Evolutionary conservation across 53 echinoderm and acorn worm genomes (phyloP).

Genomic region (Echinarachnius parma): DNA sequence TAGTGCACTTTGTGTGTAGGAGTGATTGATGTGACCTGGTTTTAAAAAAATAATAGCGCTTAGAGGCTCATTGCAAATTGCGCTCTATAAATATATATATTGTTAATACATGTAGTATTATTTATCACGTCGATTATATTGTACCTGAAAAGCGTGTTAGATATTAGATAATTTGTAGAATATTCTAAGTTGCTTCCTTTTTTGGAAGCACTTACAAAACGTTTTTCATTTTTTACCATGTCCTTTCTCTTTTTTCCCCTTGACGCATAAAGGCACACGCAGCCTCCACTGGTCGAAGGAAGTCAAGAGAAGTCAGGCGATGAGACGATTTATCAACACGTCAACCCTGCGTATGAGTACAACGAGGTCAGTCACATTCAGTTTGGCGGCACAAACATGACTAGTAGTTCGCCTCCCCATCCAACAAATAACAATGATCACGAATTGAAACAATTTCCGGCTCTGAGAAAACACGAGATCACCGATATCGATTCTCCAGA

Average conservation of each 20-base stretch:
- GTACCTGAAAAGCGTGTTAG: too few relatives aligned
- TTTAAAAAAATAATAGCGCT: too few relatives aligned
- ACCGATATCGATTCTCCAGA: not conserved
- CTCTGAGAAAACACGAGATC: too few relatives aligned
- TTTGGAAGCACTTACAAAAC: not conserved
- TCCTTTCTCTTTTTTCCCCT: not conserved
- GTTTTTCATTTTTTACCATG: not conserved
- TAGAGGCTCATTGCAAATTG: too few relatives aligned
- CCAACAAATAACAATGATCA: not conserved
- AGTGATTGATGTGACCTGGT: too few relatives aligned
- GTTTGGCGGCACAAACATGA: not conserved
- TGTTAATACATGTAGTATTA: too few relatives aligned
- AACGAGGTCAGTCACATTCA: conserved; percentile 1
- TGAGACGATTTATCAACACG: not conserved
- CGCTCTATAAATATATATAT: too few relatives aligned
- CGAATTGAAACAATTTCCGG: conserved; percentile 8
- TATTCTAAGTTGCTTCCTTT: too few relatives aligned
- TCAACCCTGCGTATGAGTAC: conserved; percentile 17
- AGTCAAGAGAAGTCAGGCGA: not conserved
- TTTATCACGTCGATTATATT: too few relatives aligned
- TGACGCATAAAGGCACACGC: not conserved
- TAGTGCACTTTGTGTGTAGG: too few relatives aligned
- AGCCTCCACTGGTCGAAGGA: conserved; percentile 3
- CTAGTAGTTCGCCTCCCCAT: not conserved
- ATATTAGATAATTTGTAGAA: not conserved